Base-by-base conservation (phyloP, 2,113 vertebrate genomes). In the Oreocharis arfaki region DNA sequence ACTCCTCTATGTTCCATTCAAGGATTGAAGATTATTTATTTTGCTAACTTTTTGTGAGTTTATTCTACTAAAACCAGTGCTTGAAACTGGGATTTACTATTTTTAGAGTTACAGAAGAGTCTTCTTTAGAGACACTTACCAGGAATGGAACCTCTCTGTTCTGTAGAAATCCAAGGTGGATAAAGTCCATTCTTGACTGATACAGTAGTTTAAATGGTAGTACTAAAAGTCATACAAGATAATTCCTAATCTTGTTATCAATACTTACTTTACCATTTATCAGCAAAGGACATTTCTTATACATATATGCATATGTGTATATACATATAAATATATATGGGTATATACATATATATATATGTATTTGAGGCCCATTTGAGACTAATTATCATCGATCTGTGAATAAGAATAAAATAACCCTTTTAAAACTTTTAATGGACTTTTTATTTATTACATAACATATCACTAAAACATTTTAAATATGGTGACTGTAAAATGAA, bases 231-330 rank as follows among this genome's bases (percentile, higher is more conserved):
- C 0, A 41, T 30, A 17, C 3, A 68, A 65, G 30, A 33, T 16
- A 60, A 68, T 35, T 76, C 35, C 35, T 63, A 16, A 7, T 60
- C 50, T 57, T 61, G 8, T 92, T 78, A n/a, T 19, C n/a, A 33
- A 10, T 50, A 56, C 33, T 70, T 77, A 18, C 35, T 88, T 90
- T 90, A 57, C 33, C 21, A 10, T 84, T 67, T 80, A 24, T 35
- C 30, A 75, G 11, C 32, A 70, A 73, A 76, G 28, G 11, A 35
- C 9, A 20, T 88, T 82, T 56, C 10, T 41, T 73, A 11, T 17
- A 47, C 3, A 0, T 46, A 8, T 30, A 11, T 17, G 7, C n/a
- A 8, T 65, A 5, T 32, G 8, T n/a, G n/a, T 28, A 10, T 6
- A 37, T 18, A 9, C 26, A 26, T 7, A 24, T 41, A 12, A 19